These are phyloP conservation scores for Fregata magnificens DNA, from an alignment of 2,113 vertebrate species.

Conservation along the genomic window DNA sequence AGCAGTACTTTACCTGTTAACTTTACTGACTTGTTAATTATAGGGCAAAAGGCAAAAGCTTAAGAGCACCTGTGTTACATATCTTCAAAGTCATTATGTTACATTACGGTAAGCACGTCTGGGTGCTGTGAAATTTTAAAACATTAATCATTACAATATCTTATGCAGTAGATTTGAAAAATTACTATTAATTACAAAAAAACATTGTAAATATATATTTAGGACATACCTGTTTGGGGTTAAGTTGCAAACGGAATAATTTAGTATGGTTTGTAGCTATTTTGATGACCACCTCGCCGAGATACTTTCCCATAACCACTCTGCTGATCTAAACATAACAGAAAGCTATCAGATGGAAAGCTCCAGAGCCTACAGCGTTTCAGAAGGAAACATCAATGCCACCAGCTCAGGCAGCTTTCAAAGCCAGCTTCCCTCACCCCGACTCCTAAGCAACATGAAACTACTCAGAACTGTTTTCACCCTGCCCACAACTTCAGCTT, in stretches of 20 bases:
- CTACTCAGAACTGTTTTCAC: neutral
- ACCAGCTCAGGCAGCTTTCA: neutral
- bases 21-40: constrained; percentile 96
- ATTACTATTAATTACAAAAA: constrained; percentile 74
- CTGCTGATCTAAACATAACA: constrained; percentile 86
- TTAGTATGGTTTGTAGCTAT: constrained; percentile 99
- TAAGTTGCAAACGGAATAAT: constrained; percentile 82
- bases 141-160: constrained; percentile 79
- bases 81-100: constrained; percentile 92
- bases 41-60: constrained; percentile 87
- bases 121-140: constrained; percentile 96
- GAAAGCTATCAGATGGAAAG: neutral
- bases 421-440: neutral
- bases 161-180: constrained; percentile 81
- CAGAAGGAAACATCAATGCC: neutral
- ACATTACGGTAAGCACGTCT: constrained; percentile 96
- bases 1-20: constrained; percentile 99
- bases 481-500: neutral
- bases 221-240: constrained; percentile 86
- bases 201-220: constrained; percentile 36
- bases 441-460: neutral
- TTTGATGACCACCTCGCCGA: constrained; percentile 96
- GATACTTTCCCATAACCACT: constrained; percentile 97
- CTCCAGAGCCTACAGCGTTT: neutral
- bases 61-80: constrained; percentile 84